phyloP scores from a whole-genome alignment of 2,888 invertebrate genomes.

The Microplitis deprimator region DNA sequence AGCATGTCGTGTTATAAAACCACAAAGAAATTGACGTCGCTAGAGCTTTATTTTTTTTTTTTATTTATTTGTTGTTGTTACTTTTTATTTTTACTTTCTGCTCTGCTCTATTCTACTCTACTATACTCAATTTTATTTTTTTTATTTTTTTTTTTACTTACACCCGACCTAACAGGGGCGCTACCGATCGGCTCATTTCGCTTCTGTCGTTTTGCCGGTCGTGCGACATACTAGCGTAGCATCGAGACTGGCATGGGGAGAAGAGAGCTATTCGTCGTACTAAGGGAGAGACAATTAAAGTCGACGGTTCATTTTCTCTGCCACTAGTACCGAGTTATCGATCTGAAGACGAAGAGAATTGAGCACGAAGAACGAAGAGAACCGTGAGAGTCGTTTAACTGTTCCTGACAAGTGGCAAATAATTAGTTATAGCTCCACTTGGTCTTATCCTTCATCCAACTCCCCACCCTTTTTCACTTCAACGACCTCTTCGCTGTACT shows the following conservation, averaged over 20 bases:
- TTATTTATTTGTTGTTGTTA: slow-evolving; percentile 6
- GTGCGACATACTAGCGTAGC: neutral
- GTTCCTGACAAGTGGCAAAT: slow-evolving; percentile 50
- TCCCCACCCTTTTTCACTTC: neutral
- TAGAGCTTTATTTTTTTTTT: neutral
- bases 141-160: neutral
- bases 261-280: slow-evolving; percentile 41
- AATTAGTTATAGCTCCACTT: slow-evolving; percentile 41
- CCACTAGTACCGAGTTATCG: slow-evolving; percentile 39
- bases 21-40: slow-evolving; percentile 69
- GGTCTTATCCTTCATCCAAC: slow-evolving; percentile 27
- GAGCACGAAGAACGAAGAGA: slow-evolving; percentile 18
- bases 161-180: neutral
- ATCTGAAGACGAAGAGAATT: slow-evolving; percentile 25
- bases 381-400: slow-evolving; percentile 43
- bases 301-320: slow-evolving; percentile 47
- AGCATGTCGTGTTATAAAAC: slow-evolving; percentile 83
- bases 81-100: slow-evolving; percentile 2
- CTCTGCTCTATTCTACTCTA: neutral
- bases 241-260: neutral
- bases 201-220: slow-evolving; percentile 14
- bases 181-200: neutral
- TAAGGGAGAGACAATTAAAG: slow-evolving; percentile 47
- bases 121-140: neutral
- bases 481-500: slow-evolving; percentile 3